These are phyloP conservation scores for Caenorhabditis sp. DNA, from an alignment of 2,888 invertebrate species.

Conservation along the genomic window DNA sequence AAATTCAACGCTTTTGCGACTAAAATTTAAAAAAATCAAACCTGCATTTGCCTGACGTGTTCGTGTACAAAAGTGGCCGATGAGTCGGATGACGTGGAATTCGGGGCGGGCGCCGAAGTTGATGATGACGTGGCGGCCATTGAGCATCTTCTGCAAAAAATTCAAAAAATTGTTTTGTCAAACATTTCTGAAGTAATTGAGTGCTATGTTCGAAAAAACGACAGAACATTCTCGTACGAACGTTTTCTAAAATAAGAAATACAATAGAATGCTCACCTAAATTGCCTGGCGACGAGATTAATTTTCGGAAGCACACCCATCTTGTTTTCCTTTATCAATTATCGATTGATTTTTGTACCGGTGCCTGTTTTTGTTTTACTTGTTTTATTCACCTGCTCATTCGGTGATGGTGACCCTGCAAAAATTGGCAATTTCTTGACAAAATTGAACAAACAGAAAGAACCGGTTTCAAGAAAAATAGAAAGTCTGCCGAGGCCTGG, in stretches of 20 bases:
- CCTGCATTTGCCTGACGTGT: slow-evolving; percentile 56
- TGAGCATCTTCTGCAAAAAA: slow-evolving; percentile 25
- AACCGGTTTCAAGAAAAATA: no score
- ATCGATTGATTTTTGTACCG: slow-evolving; percentile 8
- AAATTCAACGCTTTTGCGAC: no score
- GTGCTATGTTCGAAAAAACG: neutral
- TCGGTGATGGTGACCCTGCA: slow-evolving; percentile 1
- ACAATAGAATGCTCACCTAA: slow-evolving; percentile 12
- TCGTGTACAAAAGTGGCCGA: slow-evolving; percentile 40
- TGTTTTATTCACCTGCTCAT: slow-evolving; percentile 4
- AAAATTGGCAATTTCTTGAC: slow-evolving; percentile 2
- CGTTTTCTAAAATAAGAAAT: neutral
- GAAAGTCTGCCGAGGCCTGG: no score
- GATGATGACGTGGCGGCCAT: slow-evolving; percentile 39
- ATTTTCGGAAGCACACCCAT: slow-evolving; percentile 49
- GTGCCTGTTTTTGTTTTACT: neutral
- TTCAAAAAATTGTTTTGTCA: neutral
- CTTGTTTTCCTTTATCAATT: no score
- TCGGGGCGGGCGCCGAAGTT: slow-evolving; percentile 13
- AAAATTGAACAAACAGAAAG: neutral
- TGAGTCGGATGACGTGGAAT: slow-evolving; percentile 19
- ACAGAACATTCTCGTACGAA: neutral
- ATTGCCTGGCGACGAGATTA: slow-evolving; percentile 20
- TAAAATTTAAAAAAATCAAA: neutral
- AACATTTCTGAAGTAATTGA: neutral